Evolutionary conservation across 2,888 invertebrate genomes (phyloP).

Genomic region (Drosophila longiperda): DNA sequence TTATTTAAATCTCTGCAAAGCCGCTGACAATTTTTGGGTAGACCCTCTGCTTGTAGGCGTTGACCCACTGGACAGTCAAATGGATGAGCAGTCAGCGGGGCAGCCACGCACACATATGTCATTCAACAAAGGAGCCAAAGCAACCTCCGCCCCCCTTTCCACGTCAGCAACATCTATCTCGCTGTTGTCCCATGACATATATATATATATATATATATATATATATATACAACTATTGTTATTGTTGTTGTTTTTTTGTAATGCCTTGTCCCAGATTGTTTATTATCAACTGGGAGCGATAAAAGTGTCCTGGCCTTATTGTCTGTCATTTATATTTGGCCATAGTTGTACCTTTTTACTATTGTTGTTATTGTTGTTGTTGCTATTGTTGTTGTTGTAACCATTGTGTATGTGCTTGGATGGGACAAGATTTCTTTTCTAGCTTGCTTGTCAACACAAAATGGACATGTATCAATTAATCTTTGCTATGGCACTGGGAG

Average conservation of each 20-base stretch:
- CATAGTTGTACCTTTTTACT: constrained; percentile 46
- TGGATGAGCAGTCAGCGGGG: constrained; percentile 78
- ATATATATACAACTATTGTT: constrained; percentile 29
- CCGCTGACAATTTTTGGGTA: background rate
- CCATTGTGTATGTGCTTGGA: constrained; percentile 28
- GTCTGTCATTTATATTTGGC: constrained; percentile 77
- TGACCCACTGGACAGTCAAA: constrained; percentile 64
- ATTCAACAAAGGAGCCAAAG: constrained; percentile 64
- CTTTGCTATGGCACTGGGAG: constrained; percentile 52
- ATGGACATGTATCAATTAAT: constrained; percentile 82
- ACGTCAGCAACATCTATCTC: background rate
- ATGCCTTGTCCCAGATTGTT: constrained; percentile 69
- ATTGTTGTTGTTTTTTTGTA: constrained; percentile 38
- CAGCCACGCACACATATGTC: constrained; percentile 74
- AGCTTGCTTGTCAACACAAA: constrained; percentile 78
- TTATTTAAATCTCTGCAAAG: no score
- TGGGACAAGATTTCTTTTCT: constrained; percentile 67
- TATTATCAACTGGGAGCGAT: constrained; percentile 78
- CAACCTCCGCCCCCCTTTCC: background rate
- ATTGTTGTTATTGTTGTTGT: constrained; percentile 24
- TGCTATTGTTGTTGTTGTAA: constrained; percentile 28
- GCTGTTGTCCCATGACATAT: constrained; percentile 22
- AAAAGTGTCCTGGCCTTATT: constrained; percentile 77
- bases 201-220: constrained; percentile 36
- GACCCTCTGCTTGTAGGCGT: constrained; percentile 51